A percentile compares a stretch with the other conserved stretches of the same genome.
phyloP scores from a whole-genome alignment of 2,113 vertebrate genomes.

The Symphodus melops region DNA sequence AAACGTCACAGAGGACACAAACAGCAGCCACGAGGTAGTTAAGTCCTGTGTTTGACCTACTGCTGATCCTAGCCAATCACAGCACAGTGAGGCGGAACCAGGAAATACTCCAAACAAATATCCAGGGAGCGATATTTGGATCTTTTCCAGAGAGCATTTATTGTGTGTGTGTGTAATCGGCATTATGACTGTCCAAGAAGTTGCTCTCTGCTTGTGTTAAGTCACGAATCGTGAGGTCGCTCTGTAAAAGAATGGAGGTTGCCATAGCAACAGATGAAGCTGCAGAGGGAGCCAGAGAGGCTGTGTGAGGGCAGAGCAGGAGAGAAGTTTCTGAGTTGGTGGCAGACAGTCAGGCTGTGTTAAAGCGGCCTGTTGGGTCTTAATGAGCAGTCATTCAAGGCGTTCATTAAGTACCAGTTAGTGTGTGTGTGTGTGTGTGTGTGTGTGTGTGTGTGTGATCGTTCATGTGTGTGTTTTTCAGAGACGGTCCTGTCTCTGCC shows the following conservation, averaged over 20 bases:
- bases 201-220: not conserved
- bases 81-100: too few relatives aligned
- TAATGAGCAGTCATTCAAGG: slow-evolving; percentile 41
- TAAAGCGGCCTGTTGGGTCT: slow-evolving; percentile 1
- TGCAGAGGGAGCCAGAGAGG: not conserved
- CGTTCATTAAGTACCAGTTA: not conserved
- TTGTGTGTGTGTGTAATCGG: not conserved
- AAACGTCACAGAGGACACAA: too few relatives aligned
- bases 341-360: not conserved
- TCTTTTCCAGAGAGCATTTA: not conserved
- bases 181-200: too few relatives aligned
- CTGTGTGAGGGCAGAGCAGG: not conserved
- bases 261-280: slow-evolving; percentile 60
- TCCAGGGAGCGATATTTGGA: too few relatives aligned
- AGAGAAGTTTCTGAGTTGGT: slow-evolving; percentile 2
- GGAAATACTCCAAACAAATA: too few relatives aligned
- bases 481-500: not conserved
- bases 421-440: not conserved
- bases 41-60: too few relatives aligned
- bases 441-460: not conserved
- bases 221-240: slow-evolving; percentile 12
- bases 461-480: slow-evolving; percentile 4
- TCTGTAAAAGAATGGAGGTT: slow-evolving; percentile 42
- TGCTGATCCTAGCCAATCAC: too few relatives aligned
- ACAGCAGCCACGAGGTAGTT: not conserved